These are phyloP conservation scores for Coremacera marginata DNA, from an alignment of 2,888 invertebrate species.

Conservation along the genomic window DNA sequence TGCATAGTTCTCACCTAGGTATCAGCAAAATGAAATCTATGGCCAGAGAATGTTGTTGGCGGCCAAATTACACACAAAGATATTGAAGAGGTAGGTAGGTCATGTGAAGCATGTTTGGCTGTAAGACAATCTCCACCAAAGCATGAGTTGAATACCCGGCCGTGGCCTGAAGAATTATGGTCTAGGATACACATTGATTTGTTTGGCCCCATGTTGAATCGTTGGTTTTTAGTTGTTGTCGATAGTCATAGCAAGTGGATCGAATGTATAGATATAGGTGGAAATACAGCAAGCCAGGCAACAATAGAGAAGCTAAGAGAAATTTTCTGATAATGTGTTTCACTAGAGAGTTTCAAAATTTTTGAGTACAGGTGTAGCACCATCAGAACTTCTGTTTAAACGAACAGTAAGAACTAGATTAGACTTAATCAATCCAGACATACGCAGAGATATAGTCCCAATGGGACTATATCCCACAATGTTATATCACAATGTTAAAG, in stretches of 20 bases:
- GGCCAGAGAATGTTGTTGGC: slow-evolving; percentile 53
- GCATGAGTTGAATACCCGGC: slow-evolving; percentile 34
- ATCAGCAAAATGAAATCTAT: slow-evolving; percentile 49
- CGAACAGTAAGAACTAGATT: no score
- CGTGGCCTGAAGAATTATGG: slow-evolving; percentile 35
- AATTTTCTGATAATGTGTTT: slow-evolving; percentile 34
- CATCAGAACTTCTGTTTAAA: no score
- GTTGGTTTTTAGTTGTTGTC: slow-evolving; percentile 42
- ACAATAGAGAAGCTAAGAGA: slow-evolving; percentile 31
- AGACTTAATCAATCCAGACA: no score
- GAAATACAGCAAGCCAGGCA: slow-evolving; percentile 39
- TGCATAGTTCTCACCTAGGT: slow-evolving; percentile 48
- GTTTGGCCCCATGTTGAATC: slow-evolving; percentile 35
- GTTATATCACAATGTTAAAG: no score
- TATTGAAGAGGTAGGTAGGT: slow-evolving; percentile 44
- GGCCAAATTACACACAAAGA: slow-evolving; percentile 48
- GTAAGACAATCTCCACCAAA: slow-evolving; percentile 25
- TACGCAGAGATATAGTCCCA: no score
- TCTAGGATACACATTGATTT: slow-evolving; percentile 36
- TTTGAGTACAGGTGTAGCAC: no score
- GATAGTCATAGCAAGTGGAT: slow-evolving; percentile 50
- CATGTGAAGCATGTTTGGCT: slow-evolving; percentile 33
- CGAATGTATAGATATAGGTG: slow-evolving; percentile 46
- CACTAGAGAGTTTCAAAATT: no score
- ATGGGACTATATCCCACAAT: no score